Percentiles rank a stretch among this genome's conserved stretches.
These are phyloP conservation scores for Clytia hemisphaerica DNA, from an alignment of 30 jellyfish, hydroid and myxozoan genomes.

Conservation along the genomic window DNA sequence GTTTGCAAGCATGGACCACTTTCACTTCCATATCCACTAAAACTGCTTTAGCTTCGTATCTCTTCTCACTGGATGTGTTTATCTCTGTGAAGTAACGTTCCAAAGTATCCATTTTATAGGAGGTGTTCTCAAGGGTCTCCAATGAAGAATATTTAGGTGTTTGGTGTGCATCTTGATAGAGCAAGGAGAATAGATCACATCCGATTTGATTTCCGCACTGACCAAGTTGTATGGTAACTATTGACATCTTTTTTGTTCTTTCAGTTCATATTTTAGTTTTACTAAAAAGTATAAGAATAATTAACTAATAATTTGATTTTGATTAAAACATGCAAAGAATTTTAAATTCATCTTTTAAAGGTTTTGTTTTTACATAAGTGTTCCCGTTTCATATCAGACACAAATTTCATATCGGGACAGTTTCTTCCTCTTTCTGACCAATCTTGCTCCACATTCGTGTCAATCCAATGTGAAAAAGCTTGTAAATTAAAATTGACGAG, in stretches of 20 bases:
- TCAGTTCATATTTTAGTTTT: too few relatives aligned
- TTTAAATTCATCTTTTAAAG: too few relatives aligned
- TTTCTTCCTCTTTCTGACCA: too few relatives aligned
- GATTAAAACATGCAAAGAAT: too few relatives aligned
- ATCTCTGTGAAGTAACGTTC: slow-evolving; percentile 48
- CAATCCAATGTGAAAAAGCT: too few relatives aligned
- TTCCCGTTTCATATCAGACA: too few relatives aligned
- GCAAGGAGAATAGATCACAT: slow-evolving; percentile 45
- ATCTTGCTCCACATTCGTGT: too few relatives aligned
- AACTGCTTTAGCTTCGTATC: slow-evolving; percentile 58
- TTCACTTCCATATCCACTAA: slow-evolving; percentile 84
- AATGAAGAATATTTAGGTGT: slow-evolving; percentile 36
- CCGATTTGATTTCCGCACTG: slow-evolving; percentile 97
- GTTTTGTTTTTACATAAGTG: too few relatives aligned
- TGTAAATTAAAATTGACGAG: too few relatives aligned
- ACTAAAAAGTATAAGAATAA: too few relatives aligned
- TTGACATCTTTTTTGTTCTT: slow-evolving; percentile 73
- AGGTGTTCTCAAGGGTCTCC: slow-evolving; percentile 7
- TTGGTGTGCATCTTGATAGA: slow-evolving; percentile 51
- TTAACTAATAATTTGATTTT: too few relatives aligned
- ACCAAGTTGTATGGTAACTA: slow-evolving; percentile 83
- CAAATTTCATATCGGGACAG: too few relatives aligned
- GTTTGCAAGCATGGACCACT: slow-evolving; percentile 43
- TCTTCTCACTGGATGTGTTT: neutral
- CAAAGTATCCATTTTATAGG: slow-evolving; percentile 35